A percentile compares a stretch with the other conserved stretches of the same genome.
Evolutionary conservation across 2,113 vertebrate genomes (phyloP).

Genomic region (Columbina picui): DNA sequence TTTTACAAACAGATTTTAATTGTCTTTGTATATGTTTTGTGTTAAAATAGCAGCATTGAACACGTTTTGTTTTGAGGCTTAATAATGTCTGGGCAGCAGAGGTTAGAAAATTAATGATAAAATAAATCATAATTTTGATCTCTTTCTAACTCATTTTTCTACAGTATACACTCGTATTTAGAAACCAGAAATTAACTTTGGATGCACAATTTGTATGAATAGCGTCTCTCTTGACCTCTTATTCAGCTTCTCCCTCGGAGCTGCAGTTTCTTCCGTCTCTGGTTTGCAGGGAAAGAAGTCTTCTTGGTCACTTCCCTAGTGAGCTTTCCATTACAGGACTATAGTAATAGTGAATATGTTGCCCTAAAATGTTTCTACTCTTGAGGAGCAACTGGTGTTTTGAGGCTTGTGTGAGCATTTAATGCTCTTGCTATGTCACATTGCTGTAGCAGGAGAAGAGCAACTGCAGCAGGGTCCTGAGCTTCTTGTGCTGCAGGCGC

Average conservation of each 20-base stretch:
- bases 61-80: neutral
- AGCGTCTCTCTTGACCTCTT: neutral
- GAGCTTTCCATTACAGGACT: neutral
- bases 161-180: neutral
- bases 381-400: neutral
- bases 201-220: no score
- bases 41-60: neutral
- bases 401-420: neutral
- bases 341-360: neutral
- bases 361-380: neutral
- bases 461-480: neutral
- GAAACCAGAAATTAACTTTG: neutral
- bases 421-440: neutral
- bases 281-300: neutral
- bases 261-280: neutral
- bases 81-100: neutral
- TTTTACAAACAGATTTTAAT: neutral
- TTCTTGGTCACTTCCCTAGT: neutral
- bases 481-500: neutral
- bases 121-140: neutral
- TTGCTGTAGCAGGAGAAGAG: neutral
- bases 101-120: neutral
- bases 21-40: neutral
- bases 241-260: neutral
- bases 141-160: neutral